phyloP scores from a whole-genome alignment of 2,797 vertebrate species.

The Lepilemur septentrionalis region DNA sequence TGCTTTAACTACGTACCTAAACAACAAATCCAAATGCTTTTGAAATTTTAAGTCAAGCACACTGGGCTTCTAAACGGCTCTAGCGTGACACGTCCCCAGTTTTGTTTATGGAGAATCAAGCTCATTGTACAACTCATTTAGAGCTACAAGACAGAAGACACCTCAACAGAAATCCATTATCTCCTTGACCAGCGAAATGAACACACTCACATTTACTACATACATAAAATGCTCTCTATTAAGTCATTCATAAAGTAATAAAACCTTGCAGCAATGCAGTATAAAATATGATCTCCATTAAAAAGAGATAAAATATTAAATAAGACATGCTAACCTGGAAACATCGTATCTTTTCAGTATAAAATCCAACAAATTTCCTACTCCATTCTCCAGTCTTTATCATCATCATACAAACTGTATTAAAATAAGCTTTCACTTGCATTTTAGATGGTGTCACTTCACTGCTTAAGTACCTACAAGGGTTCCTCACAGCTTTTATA shows the following conservation, averaged over 20 bases:
- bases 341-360: neutral
- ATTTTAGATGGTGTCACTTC: neutral
- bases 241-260: conserved; percentile 34
- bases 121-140: neutral
- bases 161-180: conserved; percentile 41
- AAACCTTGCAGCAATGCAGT: neutral
- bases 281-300: conserved; percentile 31
- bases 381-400: neutral
- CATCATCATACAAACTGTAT: neutral
- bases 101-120: neutral
- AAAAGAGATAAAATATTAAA: conserved; percentile 23
- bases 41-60: conserved; percentile 3
- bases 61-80: neutral
- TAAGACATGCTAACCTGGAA: neutral
- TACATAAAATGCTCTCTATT: conserved; percentile 23
- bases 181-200: conserved; percentile 24
- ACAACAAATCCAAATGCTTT: conserved; percentile 20
- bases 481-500: neutral
- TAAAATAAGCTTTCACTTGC: neutral
- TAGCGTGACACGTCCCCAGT: neutral
- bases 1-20: neutral
- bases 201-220: conserved; percentile 27
- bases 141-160: neutral
- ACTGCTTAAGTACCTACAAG: neutral
- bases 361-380: neutral